Base-by-base conservation (phyloP, 2,113 vertebrate genomes). In the Psammodynastes pulverulentus region DNA sequence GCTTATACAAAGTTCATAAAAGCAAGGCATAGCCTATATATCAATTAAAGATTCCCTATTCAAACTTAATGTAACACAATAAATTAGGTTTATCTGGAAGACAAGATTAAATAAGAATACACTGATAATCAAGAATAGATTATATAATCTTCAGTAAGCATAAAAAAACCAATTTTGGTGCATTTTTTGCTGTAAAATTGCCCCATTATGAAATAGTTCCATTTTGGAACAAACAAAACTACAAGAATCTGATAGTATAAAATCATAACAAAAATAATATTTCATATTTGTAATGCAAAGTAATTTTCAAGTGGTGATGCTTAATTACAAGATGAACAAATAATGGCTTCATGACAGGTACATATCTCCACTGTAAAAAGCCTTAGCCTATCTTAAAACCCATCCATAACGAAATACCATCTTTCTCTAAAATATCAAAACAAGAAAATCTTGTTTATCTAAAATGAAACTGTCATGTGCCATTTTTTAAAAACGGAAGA, bases 341-440 rank as follows among this genome's bases (percentile, higher is more conserved):
- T 0, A 0, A 15, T 9, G 17, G 49, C 91, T 86, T 94, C 79
- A 87, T 1, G 0, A 48, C n/a, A 72, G 9, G 72, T 48, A 85
- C 48, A 34, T 85, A 88, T 29, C 79, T n/a, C 54, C 89, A 91
- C 85, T 90, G 39, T 48, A 85, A 62, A 91, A 89, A 93, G 34
- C 2, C 0, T 90, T 39, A 88, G 51, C 90, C 0, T 0, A 43
- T n/a, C 6, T 94, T 88, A 93, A 90, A 93, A 88, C 72, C 89
- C 86, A 89, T 45, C 84, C 15, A 79, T 84, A 48, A 86, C 79
- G 53, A 84, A 93, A 88, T 45, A 54, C 89, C 94, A 56, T 0
- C 90, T 94, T 96, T 95, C 91, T 91, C 94, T 91, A 94, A 94
- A 95, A 49, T 88, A 67, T 92, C 90, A 93, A 95, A 91, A 94